phyloP scores from a whole-genome alignment of 2,797 vertebrate genomes.

The Falco peregrinus region DNA sequence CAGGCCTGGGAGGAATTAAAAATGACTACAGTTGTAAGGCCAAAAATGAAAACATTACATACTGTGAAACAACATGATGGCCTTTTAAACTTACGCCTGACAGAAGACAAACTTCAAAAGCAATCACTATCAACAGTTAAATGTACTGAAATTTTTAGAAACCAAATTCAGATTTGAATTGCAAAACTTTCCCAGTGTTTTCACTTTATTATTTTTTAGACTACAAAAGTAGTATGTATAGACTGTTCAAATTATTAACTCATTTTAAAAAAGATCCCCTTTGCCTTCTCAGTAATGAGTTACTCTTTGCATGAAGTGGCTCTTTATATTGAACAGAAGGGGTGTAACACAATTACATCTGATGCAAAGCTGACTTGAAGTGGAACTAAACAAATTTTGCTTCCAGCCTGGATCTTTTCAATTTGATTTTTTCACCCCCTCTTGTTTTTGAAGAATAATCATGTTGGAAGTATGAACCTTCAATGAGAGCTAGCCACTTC shows the following conservation, averaged over 20 bases:
- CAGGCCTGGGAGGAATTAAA: conserved; percentile 22
- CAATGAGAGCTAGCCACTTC: not conserved
- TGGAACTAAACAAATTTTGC: conserved; percentile 68
- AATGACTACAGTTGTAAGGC: conserved; percentile 24
- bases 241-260: conserved; percentile 45
- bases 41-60: conserved; percentile 38
- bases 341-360: conserved; percentile 40
- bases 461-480: conserved; percentile 22
- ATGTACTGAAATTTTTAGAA: not conserved
- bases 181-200: not conserved
- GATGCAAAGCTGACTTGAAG: conserved; percentile 66
- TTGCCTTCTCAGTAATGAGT: conserved; percentile 49
- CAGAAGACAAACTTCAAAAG: conserved; percentile 58
- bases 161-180: conserved; percentile 24
- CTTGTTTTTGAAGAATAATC: conserved; percentile 57
- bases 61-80: conserved; percentile 22
- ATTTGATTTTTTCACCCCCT: conserved; percentile 35
- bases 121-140: conserved; percentile 36
- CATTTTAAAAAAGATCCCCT: conserved; percentile 2
- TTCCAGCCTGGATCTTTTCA: conserved; percentile 42
- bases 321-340: conserved; percentile 51
- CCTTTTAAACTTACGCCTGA: conserved; percentile 44
- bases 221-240: conserved; percentile 17
- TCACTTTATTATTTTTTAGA: conserved; percentile 43
- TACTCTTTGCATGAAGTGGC: conserved; percentile 38